phyloP scores from a whole-genome alignment of 2,113 vertebrate species.

The Synodontis membranacea region DNA sequence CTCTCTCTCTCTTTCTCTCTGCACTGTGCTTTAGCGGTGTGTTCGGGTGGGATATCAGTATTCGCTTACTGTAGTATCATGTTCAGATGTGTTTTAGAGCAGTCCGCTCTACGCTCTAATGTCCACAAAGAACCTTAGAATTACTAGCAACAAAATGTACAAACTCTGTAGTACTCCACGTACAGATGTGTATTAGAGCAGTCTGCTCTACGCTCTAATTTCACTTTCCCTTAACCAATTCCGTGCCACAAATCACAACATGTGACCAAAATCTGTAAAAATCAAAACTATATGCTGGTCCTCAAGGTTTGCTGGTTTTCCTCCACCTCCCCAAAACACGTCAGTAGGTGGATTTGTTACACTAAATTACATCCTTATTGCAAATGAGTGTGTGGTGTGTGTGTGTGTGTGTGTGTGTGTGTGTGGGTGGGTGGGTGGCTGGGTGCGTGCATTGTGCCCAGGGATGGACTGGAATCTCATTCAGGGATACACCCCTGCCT shows the following conservation, averaged over 20 bases:
- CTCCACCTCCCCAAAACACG: background rate
- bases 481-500: background rate
- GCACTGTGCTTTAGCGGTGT: background rate
- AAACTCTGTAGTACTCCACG: background rate
- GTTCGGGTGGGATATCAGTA: background rate
- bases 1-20: conserved; percentile 19
- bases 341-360: too few species aligned
- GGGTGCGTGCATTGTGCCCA: background rate
- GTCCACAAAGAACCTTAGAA: background rate
- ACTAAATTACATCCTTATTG: too few species aligned
- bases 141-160: background rate
- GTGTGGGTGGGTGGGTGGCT: background rate
- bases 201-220: background rate
- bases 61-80: background rate
- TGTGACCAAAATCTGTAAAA: background rate
- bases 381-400: background rate
- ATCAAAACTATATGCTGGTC: background rate
- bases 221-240: background rate
- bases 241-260: background rate
- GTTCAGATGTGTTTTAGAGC: background rate
- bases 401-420: background rate
- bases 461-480: background rate
- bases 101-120: background rate
- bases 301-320: background rate
- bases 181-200: background rate